Conservation (phyloP, 2,888 invertebrate genomes). For the Acronicta leporina region DNA sequence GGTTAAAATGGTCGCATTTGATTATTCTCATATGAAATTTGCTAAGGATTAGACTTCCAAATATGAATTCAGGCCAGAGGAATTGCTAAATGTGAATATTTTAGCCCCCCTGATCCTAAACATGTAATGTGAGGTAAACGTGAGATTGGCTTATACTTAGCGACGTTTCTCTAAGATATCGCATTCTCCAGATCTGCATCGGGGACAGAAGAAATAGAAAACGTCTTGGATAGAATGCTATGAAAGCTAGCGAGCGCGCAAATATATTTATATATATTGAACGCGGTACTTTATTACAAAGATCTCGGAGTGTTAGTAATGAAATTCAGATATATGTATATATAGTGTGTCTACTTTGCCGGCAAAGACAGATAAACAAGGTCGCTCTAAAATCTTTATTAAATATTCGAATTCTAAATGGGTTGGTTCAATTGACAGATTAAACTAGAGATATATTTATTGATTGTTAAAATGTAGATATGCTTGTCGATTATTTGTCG, state of each 20-base stretch:
- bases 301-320: slow-evolving; percentile 4
- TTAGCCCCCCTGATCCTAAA: too few species aligned
- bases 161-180: too few species aligned
- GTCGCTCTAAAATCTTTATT: slow-evolving; percentile 23
- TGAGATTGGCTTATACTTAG: too few species aligned
- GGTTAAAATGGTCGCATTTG: too few species aligned
- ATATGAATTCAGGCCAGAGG: too few species aligned
- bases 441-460: slow-evolving; percentile 43
- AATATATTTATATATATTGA: slow-evolving; percentile 11
- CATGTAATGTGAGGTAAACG: too few species aligned
- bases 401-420: slow-evolving; percentile 37
- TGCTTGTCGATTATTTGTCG: slow-evolving; percentile 54
- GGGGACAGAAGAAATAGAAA: not conserved
- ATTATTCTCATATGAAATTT: too few species aligned
- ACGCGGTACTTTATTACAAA: not conserved
- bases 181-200: not conserved
- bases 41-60: too few species aligned
- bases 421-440: slow-evolving; percentile 35
- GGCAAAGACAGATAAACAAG: slow-evolving; percentile 28
- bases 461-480: slow-evolving; percentile 52
- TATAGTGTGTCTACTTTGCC: slow-evolving; percentile 32
- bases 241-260: not conserved
- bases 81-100: too few species aligned
- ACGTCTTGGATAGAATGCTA: not conserved
- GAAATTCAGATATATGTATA: not conserved